Evolutionary conservation across 2,888 invertebrate genomes (phyloP), one percentile per base, ranked within the genome.

Genomic region (Mimumesa dahlbomi): DNA sequence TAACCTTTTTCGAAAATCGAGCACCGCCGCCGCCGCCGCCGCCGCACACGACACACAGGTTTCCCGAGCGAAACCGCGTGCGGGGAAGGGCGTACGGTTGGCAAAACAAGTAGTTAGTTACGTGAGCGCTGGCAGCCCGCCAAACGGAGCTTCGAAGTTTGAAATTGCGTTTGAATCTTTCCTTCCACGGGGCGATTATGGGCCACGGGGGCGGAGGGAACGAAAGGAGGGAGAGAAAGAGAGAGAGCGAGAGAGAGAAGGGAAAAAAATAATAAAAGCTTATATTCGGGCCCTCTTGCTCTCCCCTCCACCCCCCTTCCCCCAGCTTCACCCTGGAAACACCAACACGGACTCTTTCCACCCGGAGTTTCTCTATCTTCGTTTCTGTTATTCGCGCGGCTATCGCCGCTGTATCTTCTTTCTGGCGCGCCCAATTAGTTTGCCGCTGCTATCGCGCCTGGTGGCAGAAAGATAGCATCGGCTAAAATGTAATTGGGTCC

Each of bases 391-490:
- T 65, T 75, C 75, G 25, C 70, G 66, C 69, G 63, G 54, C 59
- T 73, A 73, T 74, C 73, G 64, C 50, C 48, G 46, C 36, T 66
- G 73, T 73, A 78, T 79, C 78, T 71, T 48, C 66, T 77, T 74
- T 77, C 71, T 79, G 72, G 73, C 81, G 77, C 66, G 61, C 79
- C 85, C 84, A 86, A 87, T 87, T 87, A 84, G 86, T 82, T 85
- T 81, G 77, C 77, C 74, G 69, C 69, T 74, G 79, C 72, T 82
- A 81, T 82, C 84, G 76, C 76, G 77, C 66, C 79, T 62, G 73
- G 61, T 45, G 64, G 61, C 53, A 14, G 38, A 45, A 61, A 74
- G 79, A 81, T 77, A 79, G 70, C 66, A 80, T 78, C 76, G 67
- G 69, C 63, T 54, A 68, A 81, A 83, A 81, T 78, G 77, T 85